Base-by-base conservation (phyloP, 2,888 invertebrate genomes). In the Pterostichus niger region DNA sequence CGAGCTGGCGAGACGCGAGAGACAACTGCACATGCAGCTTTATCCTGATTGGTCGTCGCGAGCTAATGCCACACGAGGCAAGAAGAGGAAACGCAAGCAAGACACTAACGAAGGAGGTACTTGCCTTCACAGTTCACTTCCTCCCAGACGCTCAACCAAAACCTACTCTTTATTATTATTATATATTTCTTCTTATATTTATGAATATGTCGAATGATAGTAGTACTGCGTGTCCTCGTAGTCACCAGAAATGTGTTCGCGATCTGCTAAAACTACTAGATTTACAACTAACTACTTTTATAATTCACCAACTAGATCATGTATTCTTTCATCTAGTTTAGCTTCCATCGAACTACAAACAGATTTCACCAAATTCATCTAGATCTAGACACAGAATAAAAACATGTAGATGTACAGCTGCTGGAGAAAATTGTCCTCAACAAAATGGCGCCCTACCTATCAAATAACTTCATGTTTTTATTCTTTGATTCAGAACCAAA, bases 1-100 rank as follows among this genome's bases (percentile, higher is more conserved):
- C 94, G 98, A 98, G 93, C 94, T 98, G 95, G 98, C 99, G 90
- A 94, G 98, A 91, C 96, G 98, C 92, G 99, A 99, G 93, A 95
- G 98, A 92, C 98, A 99, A 93, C 95, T 98, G 91, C 99, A 99
- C 94, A 96, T 97, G 96, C 97, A 98, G 94, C 95, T 98, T 93
- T 98, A 99, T 94, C 99, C 99, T 91, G 98, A 98, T 93, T 99
- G 99, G 99, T 97, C 97, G 93, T 97, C 97, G 93, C 98, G 99
- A 92, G 96, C 99, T 92, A 99, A 99, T 95, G 98, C 99, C 94
- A 98, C 99, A 92, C 96, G 98, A 93, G 98, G 98, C 94, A 97
- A 97, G 94, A 99, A 98, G 95, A 97, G 99, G 96, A 99, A 99
- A 95, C 96, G 97, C 95, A 97, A 97, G 95, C 96, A 96, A 96